These are phyloP conservation scores for Nothocercus julius DNA, from an alignment of 2,113 vertebrate species.

Conservation along the genomic window DNA sequence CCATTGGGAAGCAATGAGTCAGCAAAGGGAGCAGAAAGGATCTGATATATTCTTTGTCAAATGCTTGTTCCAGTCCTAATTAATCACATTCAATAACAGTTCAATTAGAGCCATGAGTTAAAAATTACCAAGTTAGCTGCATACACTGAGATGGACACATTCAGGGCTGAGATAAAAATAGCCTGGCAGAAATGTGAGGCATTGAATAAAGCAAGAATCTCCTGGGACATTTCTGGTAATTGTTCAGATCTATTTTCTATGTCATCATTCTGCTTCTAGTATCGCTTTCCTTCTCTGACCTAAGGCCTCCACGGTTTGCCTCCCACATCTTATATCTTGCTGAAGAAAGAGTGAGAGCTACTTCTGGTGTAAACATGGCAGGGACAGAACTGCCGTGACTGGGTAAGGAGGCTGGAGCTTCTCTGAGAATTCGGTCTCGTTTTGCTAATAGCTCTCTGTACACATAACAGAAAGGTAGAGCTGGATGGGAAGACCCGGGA, in stretches of 20 bases:
- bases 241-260: slow-evolving; percentile 17
- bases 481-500: not conserved
- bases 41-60: slow-evolving; percentile 47
- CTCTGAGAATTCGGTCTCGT: not conserved
- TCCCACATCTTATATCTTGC: not conserved
- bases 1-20: slow-evolving; percentile 7
- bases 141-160: not conserved
- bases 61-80: slow-evolving; percentile 45
- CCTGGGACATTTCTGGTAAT: slow-evolving; percentile 45
- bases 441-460: not conserved
- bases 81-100: slow-evolving; percentile 61
- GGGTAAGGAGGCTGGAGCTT: not conserved
- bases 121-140: slow-evolving; percentile 58
- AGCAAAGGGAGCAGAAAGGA: not conserved
- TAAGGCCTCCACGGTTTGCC: not conserved
- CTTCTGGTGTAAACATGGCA: not conserved
- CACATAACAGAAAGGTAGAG: not conserved
- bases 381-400: not conserved
- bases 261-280: not conserved
- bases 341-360: not conserved
- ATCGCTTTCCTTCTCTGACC: not conserved
- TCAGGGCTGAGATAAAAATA: slow-evolving; percentile 30
- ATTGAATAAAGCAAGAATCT: slow-evolving; percentile 31
- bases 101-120: slow-evolving; percentile 60
- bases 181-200: slow-evolving; percentile 27